Percentiles rank a stretch among this genome's conserved stretches.
Evolutionary conservation across 1,140 invertebrate species (phyloP).

Genomic region (Zaprionus ornatus): DNA sequence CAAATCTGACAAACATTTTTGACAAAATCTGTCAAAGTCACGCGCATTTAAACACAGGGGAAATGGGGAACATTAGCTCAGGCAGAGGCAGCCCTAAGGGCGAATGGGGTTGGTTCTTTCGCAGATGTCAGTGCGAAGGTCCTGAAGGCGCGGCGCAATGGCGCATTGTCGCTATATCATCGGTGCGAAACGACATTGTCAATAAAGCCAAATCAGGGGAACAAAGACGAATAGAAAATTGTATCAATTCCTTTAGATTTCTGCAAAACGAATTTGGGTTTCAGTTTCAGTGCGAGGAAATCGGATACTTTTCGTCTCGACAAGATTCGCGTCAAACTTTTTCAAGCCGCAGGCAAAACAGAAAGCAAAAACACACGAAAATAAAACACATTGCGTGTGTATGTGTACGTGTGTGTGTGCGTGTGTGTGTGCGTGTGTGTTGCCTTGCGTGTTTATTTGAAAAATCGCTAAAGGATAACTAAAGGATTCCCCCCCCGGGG

Average conservation of each 20-base stretch:
- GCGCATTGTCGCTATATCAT: slow-evolving; percentile 57
- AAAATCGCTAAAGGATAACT: slow-evolving; percentile 81
- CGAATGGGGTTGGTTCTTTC: slow-evolving; percentile 6
- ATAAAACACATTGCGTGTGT: slow-evolving; percentile 17
- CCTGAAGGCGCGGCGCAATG: slow-evolving; percentile 48
- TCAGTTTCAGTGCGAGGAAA: slow-evolving; percentile 44
- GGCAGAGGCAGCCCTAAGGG: slow-evolving; percentile 11
- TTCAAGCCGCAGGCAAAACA: slow-evolving; percentile 41
- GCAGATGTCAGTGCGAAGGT: slow-evolving; percentile 55
- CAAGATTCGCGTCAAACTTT: slow-evolving; percentile 56
- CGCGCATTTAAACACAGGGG: slow-evolving; percentile 43
- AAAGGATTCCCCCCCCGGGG: slow-evolving; percentile 77
- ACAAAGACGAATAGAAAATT: slow-evolving; percentile 31
- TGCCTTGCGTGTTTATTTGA: slow-evolving; percentile 75
- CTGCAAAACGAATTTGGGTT: slow-evolving; percentile 4
- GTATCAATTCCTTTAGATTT: slow-evolving; percentile 26
- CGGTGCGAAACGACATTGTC: slow-evolving; percentile 29
- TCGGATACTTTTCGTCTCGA: slow-evolving; percentile 47
- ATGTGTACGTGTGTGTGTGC: slow-evolving; percentile 35
- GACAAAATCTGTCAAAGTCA: slow-evolving; percentile 66
- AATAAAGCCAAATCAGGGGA: slow-evolving; percentile 54
- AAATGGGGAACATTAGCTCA: slow-evolving; percentile 55
- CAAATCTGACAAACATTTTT: slow-evolving; percentile 59
- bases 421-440: slow-evolving; percentile 41
- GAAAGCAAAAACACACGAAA: slow-evolving; percentile 31